Evolutionary conservation across 2,113 vertebrate genomes (phyloP).

Genomic region (Hippocampus barbouri): DNA sequence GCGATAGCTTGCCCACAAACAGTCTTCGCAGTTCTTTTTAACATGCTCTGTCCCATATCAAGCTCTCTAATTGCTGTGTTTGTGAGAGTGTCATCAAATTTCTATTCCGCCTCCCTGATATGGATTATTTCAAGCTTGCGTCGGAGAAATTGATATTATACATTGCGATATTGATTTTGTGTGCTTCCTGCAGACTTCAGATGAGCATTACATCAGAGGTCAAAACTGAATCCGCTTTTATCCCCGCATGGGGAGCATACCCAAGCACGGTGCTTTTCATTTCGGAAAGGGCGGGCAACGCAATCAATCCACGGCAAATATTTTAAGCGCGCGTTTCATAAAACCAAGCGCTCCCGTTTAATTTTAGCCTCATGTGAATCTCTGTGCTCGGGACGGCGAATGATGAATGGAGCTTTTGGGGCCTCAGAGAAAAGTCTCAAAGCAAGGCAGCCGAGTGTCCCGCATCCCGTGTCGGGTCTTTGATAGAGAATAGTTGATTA

Average conservation of each 20-base stretch:
- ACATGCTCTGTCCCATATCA: no score
- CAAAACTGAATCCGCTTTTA: not conserved
- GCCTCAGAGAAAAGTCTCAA: not conserved
- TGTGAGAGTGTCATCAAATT: no score
- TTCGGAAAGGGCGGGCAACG: not conserved
- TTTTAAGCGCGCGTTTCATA: not conserved
- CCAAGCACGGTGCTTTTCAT: not conserved
- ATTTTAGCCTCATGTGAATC: not conserved
- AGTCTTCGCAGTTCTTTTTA: no score
- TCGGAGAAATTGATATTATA: no score
- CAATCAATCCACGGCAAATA: slow-evolving; percentile 1
- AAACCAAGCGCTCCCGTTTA: not conserved
- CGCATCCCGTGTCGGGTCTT: not conserved
- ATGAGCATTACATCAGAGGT: not conserved
- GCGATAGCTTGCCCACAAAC: no score
- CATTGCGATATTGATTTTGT: not conserved
- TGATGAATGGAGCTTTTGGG: not conserved
- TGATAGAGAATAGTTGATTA: slow-evolving; percentile 4
- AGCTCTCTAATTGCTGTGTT: no score
- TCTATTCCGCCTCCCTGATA: no score
- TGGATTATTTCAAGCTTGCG: no score
- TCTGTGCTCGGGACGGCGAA: not conserved
- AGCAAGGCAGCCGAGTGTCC: not conserved
- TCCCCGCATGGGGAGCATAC: not conserved
- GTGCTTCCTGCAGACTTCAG: not conserved